Conservation (phyloP, 2,797 vertebrate genomes). For the Catamblyrhynchus diadema region DNA sequence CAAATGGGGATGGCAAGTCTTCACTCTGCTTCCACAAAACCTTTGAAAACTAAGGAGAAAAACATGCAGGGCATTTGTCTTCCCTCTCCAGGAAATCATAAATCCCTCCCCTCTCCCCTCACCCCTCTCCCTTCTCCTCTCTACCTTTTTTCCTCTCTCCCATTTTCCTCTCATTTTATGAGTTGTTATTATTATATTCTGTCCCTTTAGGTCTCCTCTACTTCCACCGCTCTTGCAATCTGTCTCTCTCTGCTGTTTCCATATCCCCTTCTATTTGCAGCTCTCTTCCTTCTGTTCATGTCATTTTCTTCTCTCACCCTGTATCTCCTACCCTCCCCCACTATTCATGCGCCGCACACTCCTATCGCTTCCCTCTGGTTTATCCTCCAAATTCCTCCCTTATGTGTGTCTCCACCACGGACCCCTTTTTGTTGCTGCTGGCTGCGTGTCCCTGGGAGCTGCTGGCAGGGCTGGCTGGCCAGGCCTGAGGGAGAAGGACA, state of each 20-base stretch:
- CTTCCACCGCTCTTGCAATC: constrained; percentile 45
- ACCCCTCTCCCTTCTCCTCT: neutral
- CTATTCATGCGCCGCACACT: neutral
- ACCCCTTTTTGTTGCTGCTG: neutral
- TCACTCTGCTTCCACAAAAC: neutral
- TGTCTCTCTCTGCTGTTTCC: constrained; percentile 63
- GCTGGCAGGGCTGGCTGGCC: rapidly evolving
- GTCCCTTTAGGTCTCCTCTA: constrained; percentile 49
- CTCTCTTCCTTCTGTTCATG: constrained; percentile 67
- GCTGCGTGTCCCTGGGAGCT: neutral
- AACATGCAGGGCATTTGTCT: neutral
- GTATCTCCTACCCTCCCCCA: constrained; percentile 58
- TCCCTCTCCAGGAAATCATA: neutral
- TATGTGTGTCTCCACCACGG: neutral
- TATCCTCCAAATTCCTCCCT: constrained; percentile 14
- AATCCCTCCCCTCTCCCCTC: neutral
- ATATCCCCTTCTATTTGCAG: constrained; percentile 62
- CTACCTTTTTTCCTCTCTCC: neutral
- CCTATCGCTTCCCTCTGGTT: constrained; percentile 16
- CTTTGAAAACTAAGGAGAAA: constrained; percentile 21
- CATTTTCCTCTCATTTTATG: neutral
- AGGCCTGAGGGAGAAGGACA: neutral
- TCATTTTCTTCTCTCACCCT: constrained; percentile 65
- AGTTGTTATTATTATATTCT: constrained; percentile 45
- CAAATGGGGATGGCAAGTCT: neutral